Conservation (phyloP, 2,888 invertebrate genomes). For the Muschampia plurimacula region DNA sequence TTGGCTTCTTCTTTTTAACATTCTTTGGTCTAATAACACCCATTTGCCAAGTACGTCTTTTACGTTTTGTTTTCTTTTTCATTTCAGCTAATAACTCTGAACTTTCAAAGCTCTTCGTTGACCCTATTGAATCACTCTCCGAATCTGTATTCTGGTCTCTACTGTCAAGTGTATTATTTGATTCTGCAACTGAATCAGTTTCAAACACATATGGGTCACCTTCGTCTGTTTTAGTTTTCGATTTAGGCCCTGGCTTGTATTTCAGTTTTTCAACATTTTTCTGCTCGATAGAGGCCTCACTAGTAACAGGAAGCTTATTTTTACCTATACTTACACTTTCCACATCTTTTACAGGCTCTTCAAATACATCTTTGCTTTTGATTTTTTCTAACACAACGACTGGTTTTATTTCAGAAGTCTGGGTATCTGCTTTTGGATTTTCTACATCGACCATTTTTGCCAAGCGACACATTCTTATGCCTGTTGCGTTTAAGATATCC, state of each 20-base stretch:
- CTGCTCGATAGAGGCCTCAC: conserved; percentile 29
- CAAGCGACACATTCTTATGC: conserved; percentile 87
- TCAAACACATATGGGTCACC: conserved; percentile 74
- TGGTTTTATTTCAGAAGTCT: conserved; percentile 50
- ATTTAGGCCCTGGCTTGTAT: conserved; percentile 67
- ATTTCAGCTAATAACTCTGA: conserved; percentile 60
- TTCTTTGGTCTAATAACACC: conserved; percentile 73
- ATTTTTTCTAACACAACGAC: conserved; percentile 65
- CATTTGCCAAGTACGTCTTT: conserved; percentile 66
- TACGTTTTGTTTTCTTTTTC: conserved; percentile 68
- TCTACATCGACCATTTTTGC: conserved; percentile 80
- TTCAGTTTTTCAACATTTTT: conserved; percentile 44
- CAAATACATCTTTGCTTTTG: conserved; percentile 50
- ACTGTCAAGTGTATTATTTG: conserved; percentile 55
- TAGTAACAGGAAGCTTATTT: conserved; percentile 49
- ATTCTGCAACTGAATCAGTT: conserved; percentile 65
- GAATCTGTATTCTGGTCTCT: conserved; percentile 57
- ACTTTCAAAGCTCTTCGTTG: conserved; percentile 65
- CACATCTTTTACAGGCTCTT: conserved; percentile 41
- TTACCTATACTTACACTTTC: conserved; percentile 56
- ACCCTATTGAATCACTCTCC: conserved; percentile 65
- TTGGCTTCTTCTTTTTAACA: conserved; percentile 60
- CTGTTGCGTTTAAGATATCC: conserved; percentile 86
- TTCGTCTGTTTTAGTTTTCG: conserved; percentile 61
- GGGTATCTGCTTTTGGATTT: conserved; percentile 52